Conservation (phyloP, 2,113 vertebrate species). For the Halichoerus grypus region DNA sequence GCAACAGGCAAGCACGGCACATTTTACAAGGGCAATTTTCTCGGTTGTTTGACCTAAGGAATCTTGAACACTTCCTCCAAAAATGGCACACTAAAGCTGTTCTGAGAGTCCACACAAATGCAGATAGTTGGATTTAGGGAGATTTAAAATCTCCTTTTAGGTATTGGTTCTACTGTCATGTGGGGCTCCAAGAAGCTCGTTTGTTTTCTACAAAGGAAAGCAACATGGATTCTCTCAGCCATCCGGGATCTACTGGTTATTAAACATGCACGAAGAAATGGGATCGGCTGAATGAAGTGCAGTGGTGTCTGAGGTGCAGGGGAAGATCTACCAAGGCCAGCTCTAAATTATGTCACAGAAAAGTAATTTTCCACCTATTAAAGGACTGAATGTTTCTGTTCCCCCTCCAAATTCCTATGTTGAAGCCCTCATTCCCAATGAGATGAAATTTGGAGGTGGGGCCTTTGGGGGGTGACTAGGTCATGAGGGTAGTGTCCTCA, state of each 20-base stretch:
- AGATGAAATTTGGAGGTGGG: neutral
- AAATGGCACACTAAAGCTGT: neutral
- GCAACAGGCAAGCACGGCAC: neutral
- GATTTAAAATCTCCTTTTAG: slow-evolving; percentile 12
- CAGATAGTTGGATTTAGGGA: neutral
- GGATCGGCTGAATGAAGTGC: neutral
- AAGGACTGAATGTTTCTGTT: neutral
- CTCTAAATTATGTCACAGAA: neutral
- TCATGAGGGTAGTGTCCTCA: neutral
- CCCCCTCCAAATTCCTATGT: neutral
- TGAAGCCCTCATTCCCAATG: neutral
- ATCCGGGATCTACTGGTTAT: neutral
- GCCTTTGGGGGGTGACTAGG: neutral
- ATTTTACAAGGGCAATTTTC: neutral
- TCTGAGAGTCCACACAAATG: neutral
- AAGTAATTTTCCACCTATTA: neutral
- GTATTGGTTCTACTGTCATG: neutral
- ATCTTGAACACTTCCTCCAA: neutral
- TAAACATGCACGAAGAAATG: neutral
- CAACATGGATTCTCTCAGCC: neutral
- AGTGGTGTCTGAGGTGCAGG: neutral
- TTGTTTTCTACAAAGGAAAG: neutral
- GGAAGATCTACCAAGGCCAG: neutral
- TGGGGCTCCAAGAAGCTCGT: neutral
- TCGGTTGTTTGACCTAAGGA: neutral